Percentiles rank a stretch among this genome's conserved stretches.
Evolutionary conservation across 2,113 vertebrate genomes (phyloP).

Genomic region (Lycaon pictus): DNA sequence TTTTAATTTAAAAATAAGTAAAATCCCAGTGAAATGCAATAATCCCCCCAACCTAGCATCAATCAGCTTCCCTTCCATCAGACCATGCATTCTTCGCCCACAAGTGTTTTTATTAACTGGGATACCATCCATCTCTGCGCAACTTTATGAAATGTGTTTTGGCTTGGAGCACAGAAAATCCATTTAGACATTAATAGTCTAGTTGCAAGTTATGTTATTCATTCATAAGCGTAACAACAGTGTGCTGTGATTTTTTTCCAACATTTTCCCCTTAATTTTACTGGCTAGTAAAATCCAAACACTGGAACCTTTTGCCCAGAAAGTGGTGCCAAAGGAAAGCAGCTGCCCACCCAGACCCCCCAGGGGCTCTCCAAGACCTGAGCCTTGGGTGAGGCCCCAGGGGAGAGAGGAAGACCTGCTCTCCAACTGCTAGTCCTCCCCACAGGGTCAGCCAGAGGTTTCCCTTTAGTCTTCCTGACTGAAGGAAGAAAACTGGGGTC

Average conservation of each 20-base stretch:
- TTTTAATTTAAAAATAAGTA: slow-evolving; percentile 53
- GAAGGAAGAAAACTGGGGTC: neutral
- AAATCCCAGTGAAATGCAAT: slow-evolving; percentile 43
- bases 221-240: slow-evolving; percentile 76
- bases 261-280: slow-evolving; percentile 81
- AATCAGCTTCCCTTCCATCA: slow-evolving; percentile 17
- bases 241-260: slow-evolving; percentile 69
- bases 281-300: slow-evolving; percentile 80
- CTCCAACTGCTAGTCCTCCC: neutral
- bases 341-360: slow-evolving; percentile 67
- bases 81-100: slow-evolving; percentile 35
- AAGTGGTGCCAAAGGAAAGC: slow-evolving; percentile 71
- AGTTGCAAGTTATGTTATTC: slow-evolving; percentile 72
- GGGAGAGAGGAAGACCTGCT: slow-evolving; percentile 38
- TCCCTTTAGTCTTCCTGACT: neutral
- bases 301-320: slow-evolving; percentile 74
- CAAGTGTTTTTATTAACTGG: slow-evolving; percentile 78
- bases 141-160: slow-evolving; percentile 81
- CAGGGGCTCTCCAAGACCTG: slow-evolving; percentile 32
- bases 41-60: slow-evolving; percentile 3
- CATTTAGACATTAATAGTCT: slow-evolving; percentile 82
- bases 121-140: slow-evolving; percentile 67
- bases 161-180: slow-evolving; percentile 80
- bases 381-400: slow-evolving; percentile 24
- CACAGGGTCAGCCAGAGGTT: slow-evolving; percentile 63